A percentile compares a stretch with the other conserved stretches of the same genome.
These are phyloP conservation scores for Apamea monoglypha DNA, from an alignment of 2,888 invertebrate genomes.

Conservation along the genomic window DNA sequence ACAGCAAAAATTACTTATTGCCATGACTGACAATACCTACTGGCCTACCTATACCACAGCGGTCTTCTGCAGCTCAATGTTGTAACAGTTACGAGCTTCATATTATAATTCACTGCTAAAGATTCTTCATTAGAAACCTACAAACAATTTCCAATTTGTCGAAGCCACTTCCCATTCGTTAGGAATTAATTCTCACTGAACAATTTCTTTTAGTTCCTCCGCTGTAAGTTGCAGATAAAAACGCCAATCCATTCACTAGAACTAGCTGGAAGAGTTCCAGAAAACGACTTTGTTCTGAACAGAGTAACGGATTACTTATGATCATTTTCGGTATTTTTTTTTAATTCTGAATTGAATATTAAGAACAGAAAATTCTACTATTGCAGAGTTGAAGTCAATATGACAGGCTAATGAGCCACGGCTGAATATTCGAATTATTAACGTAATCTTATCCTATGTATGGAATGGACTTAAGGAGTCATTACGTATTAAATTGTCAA, in stretches of 20 bases:
- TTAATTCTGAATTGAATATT: background rate
- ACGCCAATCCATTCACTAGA: constrained; percentile 13
- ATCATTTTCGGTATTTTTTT: background rate
- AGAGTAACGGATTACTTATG: background rate
- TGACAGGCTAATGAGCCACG: too few species aligned
- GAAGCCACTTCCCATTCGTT: constrained; percentile 5
- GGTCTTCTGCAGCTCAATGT: background rate
- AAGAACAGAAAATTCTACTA: background rate
- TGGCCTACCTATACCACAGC: background rate
- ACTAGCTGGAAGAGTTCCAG: constrained; percentile 41
- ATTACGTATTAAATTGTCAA: constrained; percentile 3
- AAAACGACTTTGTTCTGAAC: constrained; percentile 31
- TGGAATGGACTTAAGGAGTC: background rate
- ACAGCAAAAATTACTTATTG: background rate
- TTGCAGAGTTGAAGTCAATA: background rate
- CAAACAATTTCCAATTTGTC: constrained; percentile 7
- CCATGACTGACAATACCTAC: background rate
- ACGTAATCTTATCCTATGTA: background rate
- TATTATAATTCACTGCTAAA: background rate
- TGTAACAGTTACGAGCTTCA: background rate
- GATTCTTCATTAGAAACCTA: background rate
- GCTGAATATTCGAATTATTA: background rate
- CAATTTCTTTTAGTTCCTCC: constrained; percentile 10
- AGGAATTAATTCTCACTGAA: background rate
- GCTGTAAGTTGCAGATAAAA: constrained; percentile 32